Evolutionary conservation across 2,113 vertebrate genomes (phyloP), one percentile per base, ranked within the genome.

Genomic region (Perca schrenkii): DNA sequence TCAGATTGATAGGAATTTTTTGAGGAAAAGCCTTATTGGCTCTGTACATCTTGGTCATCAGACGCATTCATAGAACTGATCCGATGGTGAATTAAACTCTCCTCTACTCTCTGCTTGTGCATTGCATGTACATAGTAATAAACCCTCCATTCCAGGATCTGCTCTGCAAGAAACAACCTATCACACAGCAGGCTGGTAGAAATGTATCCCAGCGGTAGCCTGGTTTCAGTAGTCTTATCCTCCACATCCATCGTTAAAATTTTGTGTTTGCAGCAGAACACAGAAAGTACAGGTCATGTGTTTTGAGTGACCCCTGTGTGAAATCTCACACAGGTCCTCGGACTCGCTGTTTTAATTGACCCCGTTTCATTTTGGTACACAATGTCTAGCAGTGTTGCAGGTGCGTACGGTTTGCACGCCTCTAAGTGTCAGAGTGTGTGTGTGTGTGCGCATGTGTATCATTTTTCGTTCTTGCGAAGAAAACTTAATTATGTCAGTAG

Each of bases 361-460:
- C 69, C n/a, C 73, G 10, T 28, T 77, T 80, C 2, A 31, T 77
- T 92, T 80, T 86, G 85, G 53, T 86, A 73, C 88, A 86, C 71
- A 10, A 15, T 57, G 71, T 90, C 80, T 82, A 79, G 66, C 73
- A 64, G 54, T 70, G 75, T 83, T 73, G 58, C 31, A 83, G 57
- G 78, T 74, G 60, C 58, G 67, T 85, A 73, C 77, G 53, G 67
- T 84, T 77, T 81, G 84, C 69, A 77, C 69, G 49, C 67, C 74
- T 90, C 73, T 65, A 81, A 79, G 72, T 82, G 77, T 88, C 82
- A 73, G 85, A 79, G 84, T 75, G 84, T 82, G 87, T 66, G 86
- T 91, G 90, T 87, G 72, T 87, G 40, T 54, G 83, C 79, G 87
- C 69, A 86, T 91, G 90, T 87, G 72, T 86, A 25, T 83, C 71